Percentiles rank a stretch among this genome's conserved stretches.
phyloP scores from a whole-genome alignment of 1,140 invertebrate species.

The Hydropsyche tenuis region DNA sequence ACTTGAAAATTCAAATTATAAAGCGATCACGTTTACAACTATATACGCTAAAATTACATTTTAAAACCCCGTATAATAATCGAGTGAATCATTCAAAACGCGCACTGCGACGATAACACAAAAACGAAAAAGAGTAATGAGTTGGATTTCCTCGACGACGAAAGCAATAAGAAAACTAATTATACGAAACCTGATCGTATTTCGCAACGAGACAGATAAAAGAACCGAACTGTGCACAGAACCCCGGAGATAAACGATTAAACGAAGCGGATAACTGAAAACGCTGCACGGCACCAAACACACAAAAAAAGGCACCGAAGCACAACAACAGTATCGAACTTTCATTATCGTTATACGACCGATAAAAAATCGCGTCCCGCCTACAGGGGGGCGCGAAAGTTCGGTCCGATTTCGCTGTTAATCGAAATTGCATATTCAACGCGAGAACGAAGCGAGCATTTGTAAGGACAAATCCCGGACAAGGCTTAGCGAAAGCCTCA shows the following conservation, averaged over 20 bases:
- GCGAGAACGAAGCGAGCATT: conserved; percentile 11
- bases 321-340: not conserved
- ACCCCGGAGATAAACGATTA: conserved; percentile 23
- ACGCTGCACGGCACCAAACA: not conserved
- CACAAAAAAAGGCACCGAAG: too few relatives aligned
- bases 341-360: not conserved
- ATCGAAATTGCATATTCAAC: conserved; percentile 15
- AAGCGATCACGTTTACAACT: too few relatives aligned
- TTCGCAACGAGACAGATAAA: conserved; percentile 23
- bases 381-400: too few relatives aligned
- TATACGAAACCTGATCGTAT: conserved; percentile 42
- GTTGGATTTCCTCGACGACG: conserved; percentile 7
- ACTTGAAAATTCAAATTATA: too few relatives aligned
- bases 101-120: not conserved
- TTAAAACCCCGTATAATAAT: not conserved
- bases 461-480: conserved; percentile 33
- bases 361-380: too few relatives aligned
- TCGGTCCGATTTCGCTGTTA: not conserved
- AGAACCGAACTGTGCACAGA: conserved; percentile 9
- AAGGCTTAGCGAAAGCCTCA: conserved; percentile 38
- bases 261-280: conserved; percentile 17
- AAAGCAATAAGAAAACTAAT: conserved; percentile 46
- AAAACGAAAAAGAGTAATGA: conserved; percentile 10
- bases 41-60: too few relatives aligned
- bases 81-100: not conserved